phyloP scores from a whole-genome alignment of 2,888 invertebrate genomes.

The Iphiclides podalirius region DNA sequence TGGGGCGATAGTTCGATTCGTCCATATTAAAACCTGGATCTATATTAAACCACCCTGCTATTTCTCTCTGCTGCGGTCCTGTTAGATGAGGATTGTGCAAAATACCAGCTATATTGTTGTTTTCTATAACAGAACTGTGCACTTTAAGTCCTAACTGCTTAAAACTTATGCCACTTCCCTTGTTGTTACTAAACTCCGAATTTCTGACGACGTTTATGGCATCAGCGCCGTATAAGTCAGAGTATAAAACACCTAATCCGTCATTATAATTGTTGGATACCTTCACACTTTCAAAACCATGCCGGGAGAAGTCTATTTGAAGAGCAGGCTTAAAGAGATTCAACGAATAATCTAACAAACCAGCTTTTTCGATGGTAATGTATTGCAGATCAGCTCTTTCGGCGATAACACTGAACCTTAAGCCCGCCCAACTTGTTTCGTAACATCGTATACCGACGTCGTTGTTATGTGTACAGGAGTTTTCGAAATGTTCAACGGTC shows the following conservation, averaged over 20 bases:
- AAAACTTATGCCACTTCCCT: constrained; percentile 93
- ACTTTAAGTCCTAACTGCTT: constrained; percentile 92
- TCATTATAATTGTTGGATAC: constrained; percentile 93
- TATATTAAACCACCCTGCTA: constrained; percentile 94
- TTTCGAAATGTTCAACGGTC: constrained; percentile 87
- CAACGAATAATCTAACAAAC: constrained; percentile 94
- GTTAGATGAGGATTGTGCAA: constrained; percentile 94
- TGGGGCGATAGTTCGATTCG: constrained; percentile 87
- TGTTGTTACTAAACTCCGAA: constrained; percentile 91
- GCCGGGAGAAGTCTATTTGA: constrained; percentile 92
- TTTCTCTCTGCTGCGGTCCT: constrained; percentile 91
- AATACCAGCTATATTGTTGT: constrained; percentile 93
- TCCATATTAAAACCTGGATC: constrained; percentile 83
- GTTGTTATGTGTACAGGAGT: constrained; percentile 91
- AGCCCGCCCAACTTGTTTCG: constrained; percentile 95
- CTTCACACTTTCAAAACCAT: constrained; percentile 89
- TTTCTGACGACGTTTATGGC: constrained; percentile 90
- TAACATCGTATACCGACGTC: constrained; percentile 95
- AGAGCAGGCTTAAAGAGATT: constrained; percentile 93
- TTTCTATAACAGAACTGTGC: constrained; percentile 87
- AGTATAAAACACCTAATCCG: constrained; percentile 95
- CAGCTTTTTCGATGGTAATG: constrained; percentile 94
- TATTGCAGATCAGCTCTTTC: constrained; percentile 93
- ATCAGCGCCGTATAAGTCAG: constrained; percentile 94
- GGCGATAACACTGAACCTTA: constrained; percentile 93